Evolutionary conservation across 2,113 vertebrate species (phyloP), one percentile per base, ranked within the genome.

Genomic region (Muntiacus reevesi): DNA sequence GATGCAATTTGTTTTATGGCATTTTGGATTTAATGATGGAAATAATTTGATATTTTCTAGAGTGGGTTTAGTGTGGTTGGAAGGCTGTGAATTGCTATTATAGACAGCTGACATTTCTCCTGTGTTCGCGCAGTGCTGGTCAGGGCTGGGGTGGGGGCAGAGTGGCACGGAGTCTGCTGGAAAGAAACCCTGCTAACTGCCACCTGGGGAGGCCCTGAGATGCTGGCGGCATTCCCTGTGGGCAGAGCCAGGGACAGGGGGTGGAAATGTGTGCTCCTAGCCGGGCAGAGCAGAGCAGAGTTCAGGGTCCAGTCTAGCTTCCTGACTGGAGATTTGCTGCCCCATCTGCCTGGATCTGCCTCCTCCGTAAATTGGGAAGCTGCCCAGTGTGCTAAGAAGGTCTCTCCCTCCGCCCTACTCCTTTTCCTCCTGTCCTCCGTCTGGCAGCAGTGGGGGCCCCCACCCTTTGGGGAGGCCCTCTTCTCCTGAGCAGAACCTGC

Each of bases 1-100:
- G 95, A 96, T 64, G 91, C 95, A 91, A 96, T 98, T 98, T 98
- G 97, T 95, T 98, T 97, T 82, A 96, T 89, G 95, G 88, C 90
- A 92, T 98, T 96, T 97, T 96, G 86, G 95, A 95, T 92, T 98
- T 98, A 98, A 97, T 96, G 92, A 96, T 95, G 98, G 95, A 96
- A 97, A 96, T 98, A 97, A 97, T 97, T 97, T 97, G 96, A 87
- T 95, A 84, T 89, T 87, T 97, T 93, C 95, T 71, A 85, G 79
- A 95, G 90, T 78, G 87, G 85, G 59, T 88, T 92, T 96, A 91
- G 92, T 85, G 92, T 89, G 87, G 67, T 64, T 74, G 55, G 90
- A 87, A 97, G 95, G 54, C 57, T 94, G 84, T 78, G 90, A 92
- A 59, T 71, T 57, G 81, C 82, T 84, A 0, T 3, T 60, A 59